Percentiles rank a stretch among this genome's conserved stretches.
Conservation (phyloP, 2,888 invertebrate species). For the Apamea epomidion region DNA sequence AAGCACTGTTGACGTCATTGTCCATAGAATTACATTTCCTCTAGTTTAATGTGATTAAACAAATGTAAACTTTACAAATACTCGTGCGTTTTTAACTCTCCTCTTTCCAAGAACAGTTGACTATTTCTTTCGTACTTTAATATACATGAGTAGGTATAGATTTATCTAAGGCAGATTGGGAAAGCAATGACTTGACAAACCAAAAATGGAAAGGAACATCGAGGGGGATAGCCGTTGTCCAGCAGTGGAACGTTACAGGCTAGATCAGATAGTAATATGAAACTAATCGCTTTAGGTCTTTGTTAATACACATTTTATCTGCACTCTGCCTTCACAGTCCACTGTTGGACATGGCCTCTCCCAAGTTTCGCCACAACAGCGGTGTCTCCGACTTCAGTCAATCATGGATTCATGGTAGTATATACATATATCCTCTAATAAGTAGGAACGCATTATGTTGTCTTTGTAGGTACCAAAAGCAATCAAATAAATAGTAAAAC, state of each 20-base stretch:
- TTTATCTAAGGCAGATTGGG: no score
- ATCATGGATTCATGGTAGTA: not conserved
- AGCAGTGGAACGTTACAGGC: not conserved
- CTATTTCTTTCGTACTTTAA: no score
- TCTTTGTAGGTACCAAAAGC: no score
- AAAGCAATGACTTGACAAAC: no score
- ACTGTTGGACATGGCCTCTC: not conserved
- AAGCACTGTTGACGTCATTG: not conserved
- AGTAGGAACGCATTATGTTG: no score
- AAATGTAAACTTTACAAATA: constrained; percentile 3
- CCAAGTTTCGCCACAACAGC: not conserved
- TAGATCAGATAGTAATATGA: not conserved
- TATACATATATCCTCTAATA: no score
- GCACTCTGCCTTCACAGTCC: not conserved
- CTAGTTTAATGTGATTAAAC: not conserved
- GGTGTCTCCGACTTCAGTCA: not conserved
- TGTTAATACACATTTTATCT: no score
- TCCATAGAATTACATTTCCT: not conserved
- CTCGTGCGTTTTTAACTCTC: not conserved
- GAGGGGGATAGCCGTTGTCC: not conserved
- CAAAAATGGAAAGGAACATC: not conserved
- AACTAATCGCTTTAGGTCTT: no score
- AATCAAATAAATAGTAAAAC: no score
- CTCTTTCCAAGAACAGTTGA: no score
- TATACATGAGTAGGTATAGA: no score